Percentiles rank a stretch among this genome's conserved stretches.
phyloP scores from a whole-genome alignment of 2,888 invertebrate species.

The Chelonus formosanus region DNA sequence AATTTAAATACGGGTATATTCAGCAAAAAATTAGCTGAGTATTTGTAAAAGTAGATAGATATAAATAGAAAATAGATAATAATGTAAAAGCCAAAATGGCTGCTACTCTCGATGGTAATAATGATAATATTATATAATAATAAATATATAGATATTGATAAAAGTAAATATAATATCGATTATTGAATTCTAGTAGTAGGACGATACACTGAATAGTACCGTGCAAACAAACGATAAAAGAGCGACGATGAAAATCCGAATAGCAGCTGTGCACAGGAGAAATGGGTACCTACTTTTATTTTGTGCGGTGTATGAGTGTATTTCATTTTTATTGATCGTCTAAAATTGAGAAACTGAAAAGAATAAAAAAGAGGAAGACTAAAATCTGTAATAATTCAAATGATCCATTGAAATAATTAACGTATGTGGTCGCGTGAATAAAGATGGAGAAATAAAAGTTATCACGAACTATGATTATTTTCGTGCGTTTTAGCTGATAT shows the following conservation, averaged over 20 bases:
- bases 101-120: neutral
- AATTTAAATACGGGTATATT: too few species aligned
- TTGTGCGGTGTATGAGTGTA: conserved; percentile 40
- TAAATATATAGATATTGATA: conserved; percentile 14
- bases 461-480: too few species aligned
- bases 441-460: too few species aligned
- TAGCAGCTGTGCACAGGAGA: conserved; percentile 39
- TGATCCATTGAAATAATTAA: conserved; percentile 27
- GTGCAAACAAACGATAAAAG: conserved; percentile 33
- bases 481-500: too few species aligned
- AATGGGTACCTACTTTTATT: conserved; percentile 55
- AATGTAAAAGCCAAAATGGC: conserved; percentile 1
- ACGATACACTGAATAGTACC: conserved; percentile 30
- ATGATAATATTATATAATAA: conserved; percentile 3
- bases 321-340: conserved; percentile 53
- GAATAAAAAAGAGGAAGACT: conserved; percentile 30
- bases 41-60: too few species aligned
- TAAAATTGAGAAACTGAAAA: conserved; percentile 61
- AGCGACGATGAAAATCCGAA: conserved; percentile 37
- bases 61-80: neutral
- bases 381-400: conserved; percentile 17
- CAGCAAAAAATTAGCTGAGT: too few species aligned
- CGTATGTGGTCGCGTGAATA: conserved; percentile 20
- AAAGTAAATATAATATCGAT: conserved; percentile 34
- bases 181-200: conserved; percentile 33